phyloP scores from a whole-genome alignment of 1,140 invertebrate species.

The Trichonephila clavipes region DNA sequence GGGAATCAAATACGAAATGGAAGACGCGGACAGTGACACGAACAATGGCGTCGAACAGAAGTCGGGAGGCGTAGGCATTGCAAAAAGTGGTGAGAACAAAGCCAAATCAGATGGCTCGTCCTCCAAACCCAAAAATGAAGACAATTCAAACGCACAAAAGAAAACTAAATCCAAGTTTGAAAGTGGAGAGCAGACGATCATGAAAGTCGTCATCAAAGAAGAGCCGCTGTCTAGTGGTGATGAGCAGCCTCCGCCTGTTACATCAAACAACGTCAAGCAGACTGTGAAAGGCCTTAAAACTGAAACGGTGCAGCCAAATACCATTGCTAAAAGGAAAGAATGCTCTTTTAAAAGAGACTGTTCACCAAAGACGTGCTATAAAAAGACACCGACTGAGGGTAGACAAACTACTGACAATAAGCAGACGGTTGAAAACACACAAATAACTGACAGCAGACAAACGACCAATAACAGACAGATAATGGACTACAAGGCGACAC shows the following conservation, averaged over 20 bases:
- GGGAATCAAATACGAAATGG: constrained; percentile 67
- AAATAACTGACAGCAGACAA: no score
- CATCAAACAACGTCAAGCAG: neutral
- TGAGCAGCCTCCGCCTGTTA: neutral
- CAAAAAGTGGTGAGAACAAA: constrained; percentile 6
- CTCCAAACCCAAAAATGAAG: constrained; percentile 24
- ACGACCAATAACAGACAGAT: no score
- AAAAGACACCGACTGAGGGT: neutral
- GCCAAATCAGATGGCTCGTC: neutral
- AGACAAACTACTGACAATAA: no score
- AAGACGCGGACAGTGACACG: constrained; percentile 56
- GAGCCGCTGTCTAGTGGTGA: neutral
- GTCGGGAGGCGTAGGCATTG: neutral
- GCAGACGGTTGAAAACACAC: no score
- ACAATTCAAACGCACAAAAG: constrained; percentile 51
- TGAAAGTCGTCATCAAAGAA: neutral
- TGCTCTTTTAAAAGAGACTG: neutral
- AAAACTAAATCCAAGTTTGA: neutral
- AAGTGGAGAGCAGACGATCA: neutral
- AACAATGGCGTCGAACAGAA: neutral
- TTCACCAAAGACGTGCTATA: neutral
- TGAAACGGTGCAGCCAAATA: neutral
- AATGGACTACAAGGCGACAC: no score
- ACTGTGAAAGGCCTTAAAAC: neutral
- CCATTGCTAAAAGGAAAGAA: neutral